phyloP scores from a whole-genome alignment of 2,797 vertebrate genomes.

The Onychomys leucogaster region DNA sequence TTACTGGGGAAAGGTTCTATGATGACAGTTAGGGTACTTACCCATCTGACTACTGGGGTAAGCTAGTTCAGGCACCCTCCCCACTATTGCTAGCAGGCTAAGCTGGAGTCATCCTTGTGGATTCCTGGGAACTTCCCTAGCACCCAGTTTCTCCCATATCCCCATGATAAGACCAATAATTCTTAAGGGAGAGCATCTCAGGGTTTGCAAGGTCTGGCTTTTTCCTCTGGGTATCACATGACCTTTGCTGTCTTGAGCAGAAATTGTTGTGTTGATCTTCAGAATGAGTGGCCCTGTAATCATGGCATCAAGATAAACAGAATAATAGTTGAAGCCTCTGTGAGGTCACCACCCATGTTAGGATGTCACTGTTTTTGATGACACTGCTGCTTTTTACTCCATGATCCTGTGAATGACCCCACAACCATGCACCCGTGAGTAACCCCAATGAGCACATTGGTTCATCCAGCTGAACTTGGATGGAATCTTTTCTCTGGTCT shows the following conservation, averaged over 20 bases:
- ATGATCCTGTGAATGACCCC: neutral
- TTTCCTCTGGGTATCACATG: neutral
- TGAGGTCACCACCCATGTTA: neutral
- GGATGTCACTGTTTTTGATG: neutral
- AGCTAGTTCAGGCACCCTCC: no score
- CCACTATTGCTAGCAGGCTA: no score
- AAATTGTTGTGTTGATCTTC: neutral
- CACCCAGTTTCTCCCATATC: no score
- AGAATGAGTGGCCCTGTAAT: neutral
- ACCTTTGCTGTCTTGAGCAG: neutral
- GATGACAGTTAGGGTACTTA: no score
- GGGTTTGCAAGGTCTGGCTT: neutral
- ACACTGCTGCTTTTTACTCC: neutral
- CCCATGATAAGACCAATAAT: neutral
- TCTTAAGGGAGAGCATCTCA: neutral
- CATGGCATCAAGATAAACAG: neutral
- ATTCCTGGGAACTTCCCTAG: no score
- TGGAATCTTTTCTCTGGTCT: neutral
- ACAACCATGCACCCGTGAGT: neutral
- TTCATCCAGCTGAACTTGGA: neutral
- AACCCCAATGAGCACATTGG: neutral
- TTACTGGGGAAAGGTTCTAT: no score
- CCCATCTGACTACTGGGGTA: no score
- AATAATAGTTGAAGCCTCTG: neutral
- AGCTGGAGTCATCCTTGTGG: no score